Percentiles rank a stretch among this genome's conserved stretches.
phyloP scores from a whole-genome alignment of 2,113 vertebrate genomes.

The Nannospalax galili region DNA sequence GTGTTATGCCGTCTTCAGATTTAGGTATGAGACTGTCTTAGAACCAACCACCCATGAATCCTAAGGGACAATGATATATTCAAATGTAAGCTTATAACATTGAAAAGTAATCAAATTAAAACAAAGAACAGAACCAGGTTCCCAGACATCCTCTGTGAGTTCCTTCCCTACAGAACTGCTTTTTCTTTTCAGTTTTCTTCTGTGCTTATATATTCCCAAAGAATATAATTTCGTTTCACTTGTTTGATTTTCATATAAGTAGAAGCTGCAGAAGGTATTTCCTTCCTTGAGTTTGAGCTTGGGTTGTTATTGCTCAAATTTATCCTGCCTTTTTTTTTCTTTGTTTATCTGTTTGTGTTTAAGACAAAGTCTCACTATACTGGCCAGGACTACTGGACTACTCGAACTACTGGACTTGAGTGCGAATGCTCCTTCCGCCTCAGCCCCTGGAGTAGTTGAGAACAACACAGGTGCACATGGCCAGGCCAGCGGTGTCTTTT shows the following conservation, averaged over 20 bases:
- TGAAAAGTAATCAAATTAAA: conserved; percentile 27
- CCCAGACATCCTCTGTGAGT: background rate
- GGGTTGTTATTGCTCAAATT: background rate
- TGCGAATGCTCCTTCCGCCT: background rate
- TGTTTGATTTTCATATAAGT: background rate
- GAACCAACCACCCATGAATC: background rate
- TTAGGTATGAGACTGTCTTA: background rate
- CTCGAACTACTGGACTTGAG: background rate
- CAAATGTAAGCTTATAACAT: background rate
- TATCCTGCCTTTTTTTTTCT: background rate
- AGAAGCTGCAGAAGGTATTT: background rate
- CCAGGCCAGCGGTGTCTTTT: background rate
- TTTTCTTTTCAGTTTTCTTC: background rate
- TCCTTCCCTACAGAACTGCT: background rate
- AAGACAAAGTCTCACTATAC: background rate
- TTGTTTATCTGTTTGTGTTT: background rate
- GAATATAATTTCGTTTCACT: background rate
- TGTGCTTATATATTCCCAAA: background rate
- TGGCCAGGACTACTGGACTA: no score
- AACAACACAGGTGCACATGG: accelerated
- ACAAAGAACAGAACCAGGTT: background rate
- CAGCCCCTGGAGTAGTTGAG: background rate
- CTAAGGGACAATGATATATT: background rate
- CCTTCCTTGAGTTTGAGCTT: background rate
- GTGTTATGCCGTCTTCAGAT: background rate